Conservation (phyloP, 2,113 vertebrate genomes). For the Nansenia antarctica region DNA sequence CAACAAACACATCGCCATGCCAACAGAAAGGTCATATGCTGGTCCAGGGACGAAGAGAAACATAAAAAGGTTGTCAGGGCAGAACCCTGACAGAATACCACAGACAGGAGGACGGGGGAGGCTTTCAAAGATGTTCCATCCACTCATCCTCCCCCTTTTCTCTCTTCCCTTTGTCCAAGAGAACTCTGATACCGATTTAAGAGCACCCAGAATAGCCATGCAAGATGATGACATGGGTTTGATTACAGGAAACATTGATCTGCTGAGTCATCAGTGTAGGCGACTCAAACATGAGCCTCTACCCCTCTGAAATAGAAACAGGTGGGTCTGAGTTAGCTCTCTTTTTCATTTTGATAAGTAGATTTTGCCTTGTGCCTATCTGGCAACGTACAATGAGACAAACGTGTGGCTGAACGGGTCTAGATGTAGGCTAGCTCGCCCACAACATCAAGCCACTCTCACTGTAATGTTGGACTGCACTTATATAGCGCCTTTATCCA, state of each 20-base stretch:
- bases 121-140: conserved; percentile 1
- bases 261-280: not conserved
- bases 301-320: not conserved
- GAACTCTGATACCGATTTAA: not conserved
- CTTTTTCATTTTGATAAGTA: not conserved
- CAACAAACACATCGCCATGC: conserved; percentile 15
- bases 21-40: conserved; percentile 7
- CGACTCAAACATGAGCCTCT: not conserved
- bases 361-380: not conserved
- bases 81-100: not conserved
- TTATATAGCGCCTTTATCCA: no score
- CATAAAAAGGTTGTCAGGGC: not conserved
- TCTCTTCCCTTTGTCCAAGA: conserved; percentile 8
- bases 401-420: no score
- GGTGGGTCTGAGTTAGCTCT: not conserved
- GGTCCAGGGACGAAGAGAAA: not conserved
- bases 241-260: conserved; percentile 15
- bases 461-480: no score
- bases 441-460: no score
- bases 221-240: not conserved
- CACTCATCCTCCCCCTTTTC: not conserved
- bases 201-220: not conserved
- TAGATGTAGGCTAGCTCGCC: no score
- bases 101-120: not conserved
- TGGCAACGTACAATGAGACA: no score